A percentile compares a stretch with the other conserved stretches of the same genome.
Conservation (phyloP, 2,113 vertebrate species). For the Regulus satrapa region DNA sequence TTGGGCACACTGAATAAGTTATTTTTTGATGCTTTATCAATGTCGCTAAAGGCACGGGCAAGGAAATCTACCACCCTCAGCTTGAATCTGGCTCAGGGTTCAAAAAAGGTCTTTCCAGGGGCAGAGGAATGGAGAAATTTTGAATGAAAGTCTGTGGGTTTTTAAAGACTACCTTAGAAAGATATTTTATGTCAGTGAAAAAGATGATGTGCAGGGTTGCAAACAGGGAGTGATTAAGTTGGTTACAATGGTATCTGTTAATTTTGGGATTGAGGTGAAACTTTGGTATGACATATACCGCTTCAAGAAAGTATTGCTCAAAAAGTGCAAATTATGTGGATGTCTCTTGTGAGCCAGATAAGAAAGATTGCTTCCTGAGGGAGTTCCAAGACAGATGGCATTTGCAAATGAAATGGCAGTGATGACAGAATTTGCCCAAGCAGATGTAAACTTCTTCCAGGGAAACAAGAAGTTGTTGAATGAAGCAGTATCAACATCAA, state of each 20-base stretch:
- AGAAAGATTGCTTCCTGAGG: constrained; percentile 34
- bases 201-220: neutral
- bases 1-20: neutral
- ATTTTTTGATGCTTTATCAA: neutral
- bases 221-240: neutral
- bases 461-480: constrained; percentile 55
- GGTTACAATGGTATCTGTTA: neutral
- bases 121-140: neutral
- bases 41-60: neutral
- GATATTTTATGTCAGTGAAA: neutral
- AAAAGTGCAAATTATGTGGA: neutral
- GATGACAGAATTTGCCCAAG: constrained; percentile 55
- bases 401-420: constrained; percentile 41
- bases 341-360: neutral
- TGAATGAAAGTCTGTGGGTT: neutral
- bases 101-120: neutral
- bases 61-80: neutral
- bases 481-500: constrained; percentile 44
- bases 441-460: constrained; percentile 47
- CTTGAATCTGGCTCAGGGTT: neutral
- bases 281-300: neutral
- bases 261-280: neutral
- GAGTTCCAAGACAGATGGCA: constrained; percentile 46
- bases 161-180: neutral
- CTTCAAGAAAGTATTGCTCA: neutral